Evolutionary conservation across 2,888 invertebrate genomes (phyloP).

Genomic region (Tenthredo notha): DNA sequence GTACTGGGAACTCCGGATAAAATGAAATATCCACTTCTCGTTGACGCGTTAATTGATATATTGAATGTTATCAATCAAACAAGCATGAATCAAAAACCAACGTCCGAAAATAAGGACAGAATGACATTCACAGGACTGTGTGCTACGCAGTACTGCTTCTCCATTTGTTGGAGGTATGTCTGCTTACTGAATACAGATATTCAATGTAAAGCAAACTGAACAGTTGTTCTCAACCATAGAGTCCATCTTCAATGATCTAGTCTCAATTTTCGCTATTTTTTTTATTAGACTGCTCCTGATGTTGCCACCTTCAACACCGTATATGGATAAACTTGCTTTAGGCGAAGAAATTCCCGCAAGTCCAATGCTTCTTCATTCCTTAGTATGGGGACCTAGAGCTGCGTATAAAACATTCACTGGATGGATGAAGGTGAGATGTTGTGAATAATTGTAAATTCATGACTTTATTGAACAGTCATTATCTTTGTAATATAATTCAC

Average conservation of each 20-base stretch:
- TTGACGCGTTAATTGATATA: conserved; percentile 92
- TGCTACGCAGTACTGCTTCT: conserved; percentile 95
- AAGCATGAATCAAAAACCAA: conserved; percentile 68
- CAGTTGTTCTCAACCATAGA: background rate
- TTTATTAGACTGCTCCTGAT: conserved; percentile 86
- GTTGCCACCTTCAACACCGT: conserved; percentile 93
- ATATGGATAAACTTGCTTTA: conserved; percentile 89
- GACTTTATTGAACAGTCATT: background rate
- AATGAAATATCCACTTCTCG: conserved; percentile 91
- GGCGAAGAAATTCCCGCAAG: conserved; percentile 84
- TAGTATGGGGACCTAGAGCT: conserved; percentile 94
- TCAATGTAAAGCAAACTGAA: background rate
- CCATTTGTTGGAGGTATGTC: conserved; percentile 88
- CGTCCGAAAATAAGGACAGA: conserved; percentile 72
- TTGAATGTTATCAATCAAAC: conserved; percentile 89
- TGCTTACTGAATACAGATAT: background rate
- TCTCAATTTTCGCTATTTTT: conserved; percentile 56
- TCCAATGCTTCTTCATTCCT: conserved; percentile 88
- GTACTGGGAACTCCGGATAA: conserved; percentile 95
- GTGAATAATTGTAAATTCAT: conserved; percentile 21
- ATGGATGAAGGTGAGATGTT: conserved; percentile 86
- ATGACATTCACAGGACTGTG: conserved; percentile 84
- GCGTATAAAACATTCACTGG: conserved; percentile 91
- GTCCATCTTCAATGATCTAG: background rate
- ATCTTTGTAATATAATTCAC: background rate